Evolutionary conservation across 2,797 vertebrate genomes (phyloP), one percentile per base, ranked within the genome.

Genomic region (Limnodromus scolopaceus): DNA sequence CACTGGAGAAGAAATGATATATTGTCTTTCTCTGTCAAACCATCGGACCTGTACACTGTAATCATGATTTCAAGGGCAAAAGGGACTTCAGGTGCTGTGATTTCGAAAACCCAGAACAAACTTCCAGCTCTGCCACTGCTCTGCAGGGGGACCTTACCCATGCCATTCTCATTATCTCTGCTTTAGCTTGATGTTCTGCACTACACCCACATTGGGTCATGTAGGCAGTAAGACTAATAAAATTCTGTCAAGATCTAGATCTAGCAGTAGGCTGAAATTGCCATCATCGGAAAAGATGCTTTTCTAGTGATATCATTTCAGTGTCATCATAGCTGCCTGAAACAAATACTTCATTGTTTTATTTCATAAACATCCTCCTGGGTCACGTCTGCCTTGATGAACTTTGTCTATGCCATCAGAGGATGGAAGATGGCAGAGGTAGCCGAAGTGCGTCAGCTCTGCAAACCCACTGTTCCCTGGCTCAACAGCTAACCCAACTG

Each of bases 391-490:
- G 82, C 28, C n/a, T 70, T 70, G n/a, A 24, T 41, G 72, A 92
- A 60, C 58, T 90, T 39, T 79, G 61, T 17, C 79, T 71, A 39
- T 84, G 78, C 87, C 85, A 72, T 57, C 34, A 61, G 84, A 87
- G 66, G 79, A 87, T 87, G 85, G 77, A 79, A 79, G 94, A 83
- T 48, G 70, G 74, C 43, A 84, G 65, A 88, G 64, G 89, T 4
- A 92, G 89, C 94, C 89, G 36, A 86, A 92, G 55, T 95, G 87
- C 28, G 4, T 93, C 96, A 95, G 90, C 66, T 84, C 91, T 75
- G 82, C 88, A 95, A 95, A 84, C 72, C 96, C 93, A 65, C 91
- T 48, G 58, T 74, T 96, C 93, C 91, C 96, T 78, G 89, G 87
- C 92, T 84, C 93, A 90, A 19, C 84, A 93, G 74, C 93, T 80